phyloP scores from a whole-genome alignment of 92 coral and sea anemone genomes.

The Porites evermanni region DNA sequence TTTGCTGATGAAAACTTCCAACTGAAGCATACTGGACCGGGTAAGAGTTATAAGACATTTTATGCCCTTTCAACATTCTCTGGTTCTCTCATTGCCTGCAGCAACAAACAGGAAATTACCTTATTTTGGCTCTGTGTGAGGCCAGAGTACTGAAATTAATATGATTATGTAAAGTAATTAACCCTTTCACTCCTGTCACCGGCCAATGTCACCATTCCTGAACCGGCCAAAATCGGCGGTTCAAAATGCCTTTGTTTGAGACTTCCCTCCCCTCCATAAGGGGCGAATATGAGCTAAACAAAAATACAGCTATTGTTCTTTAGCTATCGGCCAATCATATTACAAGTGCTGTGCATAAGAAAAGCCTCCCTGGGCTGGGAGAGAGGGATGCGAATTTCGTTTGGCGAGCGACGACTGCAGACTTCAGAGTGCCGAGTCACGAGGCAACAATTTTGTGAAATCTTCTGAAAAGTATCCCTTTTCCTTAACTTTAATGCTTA shows the following conservation, averaged over 20 bases:
- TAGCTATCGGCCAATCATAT: slow-evolving; percentile 13
- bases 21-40: slow-evolving; percentile 83
- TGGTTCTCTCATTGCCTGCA: too few relatives aligned
- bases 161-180: not conserved
- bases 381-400: not conserved
- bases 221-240: slow-evolving; percentile 16
- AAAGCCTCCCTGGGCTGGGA: not conserved
- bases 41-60: slow-evolving; percentile 23
- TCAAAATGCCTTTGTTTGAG: not conserved
- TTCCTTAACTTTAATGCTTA: too few relatives aligned
- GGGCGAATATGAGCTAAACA: not conserved
- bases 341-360: too few relatives aligned
- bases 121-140: too few relatives aligned
- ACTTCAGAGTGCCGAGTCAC: not conserved
- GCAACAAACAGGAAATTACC: too few relatives aligned
- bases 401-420: not conserved
- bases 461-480: not conserved
- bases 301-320: not conserved
- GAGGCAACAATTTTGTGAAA: not conserved
- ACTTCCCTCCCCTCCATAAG: not conserved
- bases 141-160: too few relatives aligned
- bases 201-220: slow-evolving; percentile 10
- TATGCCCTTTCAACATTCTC: not conserved
- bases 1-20: slow-evolving; percentile 92
- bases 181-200: slow-evolving; percentile 46